phyloP scores from a whole-genome alignment of 2,888 invertebrate species.

The Xestia rhomboidea region DNA sequence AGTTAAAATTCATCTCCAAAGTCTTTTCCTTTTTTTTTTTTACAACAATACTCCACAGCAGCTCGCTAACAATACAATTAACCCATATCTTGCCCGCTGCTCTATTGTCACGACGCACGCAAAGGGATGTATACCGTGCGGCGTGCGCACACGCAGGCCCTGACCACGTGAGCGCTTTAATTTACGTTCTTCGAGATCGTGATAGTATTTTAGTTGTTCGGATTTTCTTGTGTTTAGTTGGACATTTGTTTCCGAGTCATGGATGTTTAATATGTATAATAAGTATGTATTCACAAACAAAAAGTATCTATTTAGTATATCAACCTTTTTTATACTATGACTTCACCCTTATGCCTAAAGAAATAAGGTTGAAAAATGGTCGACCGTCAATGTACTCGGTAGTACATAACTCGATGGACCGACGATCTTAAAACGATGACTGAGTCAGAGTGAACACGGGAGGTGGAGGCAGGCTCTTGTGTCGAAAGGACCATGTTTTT shows the following conservation, averaged over 20 bases:
- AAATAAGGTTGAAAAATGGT: too few relatives aligned
- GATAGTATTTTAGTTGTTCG: slow-evolving; percentile 18
- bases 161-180: slow-evolving; percentile 56
- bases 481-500: neutral
- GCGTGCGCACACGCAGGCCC: slow-evolving; percentile 59
- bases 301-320: too few relatives aligned
- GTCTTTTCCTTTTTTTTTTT: neutral
- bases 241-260: too few relatives aligned
- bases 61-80: slow-evolving; percentile 50
- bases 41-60: slow-evolving; percentile 19
- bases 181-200: slow-evolving; percentile 36
- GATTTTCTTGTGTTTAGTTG: too few relatives aligned
- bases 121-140: slow-evolving; percentile 56
- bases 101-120: slow-evolving; percentile 60
- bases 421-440: neutral
- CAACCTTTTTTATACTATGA: too few relatives aligned
- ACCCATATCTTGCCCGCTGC: slow-evolving; percentile 52
- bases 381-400: too few relatives aligned
- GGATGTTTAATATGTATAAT: too few relatives aligned
- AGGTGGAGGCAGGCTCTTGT: neutral
- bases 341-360: too few relatives aligned
- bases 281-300: too few relatives aligned
- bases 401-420: neutral
- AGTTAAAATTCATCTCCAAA: neutral
- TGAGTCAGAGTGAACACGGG: neutral